A percentile compares a stretch with the other conserved stretches of the same genome.
Conservation (phyloP, 2,888 invertebrate genomes). For the Monoplex corrugatus region DNA sequence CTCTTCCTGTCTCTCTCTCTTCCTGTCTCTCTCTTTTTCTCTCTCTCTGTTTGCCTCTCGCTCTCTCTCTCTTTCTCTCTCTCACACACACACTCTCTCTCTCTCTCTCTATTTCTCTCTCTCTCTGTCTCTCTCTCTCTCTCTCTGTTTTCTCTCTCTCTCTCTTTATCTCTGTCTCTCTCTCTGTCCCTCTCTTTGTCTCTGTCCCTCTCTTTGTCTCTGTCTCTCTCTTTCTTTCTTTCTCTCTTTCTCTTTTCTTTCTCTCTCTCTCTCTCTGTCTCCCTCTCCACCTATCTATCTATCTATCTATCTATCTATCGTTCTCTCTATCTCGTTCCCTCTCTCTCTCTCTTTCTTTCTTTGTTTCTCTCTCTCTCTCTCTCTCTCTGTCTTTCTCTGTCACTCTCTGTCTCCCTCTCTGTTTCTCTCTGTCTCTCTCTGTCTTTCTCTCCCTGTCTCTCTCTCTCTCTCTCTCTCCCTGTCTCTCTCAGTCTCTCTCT, state of each 20-base stretch:
- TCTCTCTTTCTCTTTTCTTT: neutral
- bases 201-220: neutral
- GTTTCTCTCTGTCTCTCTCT: slow-evolving; percentile 13
- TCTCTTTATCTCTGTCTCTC: neutral
- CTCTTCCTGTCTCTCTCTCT: neutral
- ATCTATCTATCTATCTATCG: too few species aligned
- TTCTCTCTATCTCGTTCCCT: too few species aligned
- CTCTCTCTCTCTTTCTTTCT: too few species aligned
- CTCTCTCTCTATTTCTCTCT: neutral
- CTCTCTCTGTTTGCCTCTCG: neutral
- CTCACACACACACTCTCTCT: neutral
- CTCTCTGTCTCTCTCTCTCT: neutral
- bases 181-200: slow-evolving; percentile 3
- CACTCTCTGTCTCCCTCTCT: slow-evolving; percentile 7
- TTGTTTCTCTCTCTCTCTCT: neutral
- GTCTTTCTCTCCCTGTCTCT: neutral
- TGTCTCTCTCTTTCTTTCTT: neutral
- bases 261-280: neutral
- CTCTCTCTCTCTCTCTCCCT: neutral
- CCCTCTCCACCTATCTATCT: neutral
- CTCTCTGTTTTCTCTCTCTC: neutral
- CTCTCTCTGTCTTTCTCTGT: neutral
- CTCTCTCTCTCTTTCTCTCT: neutral
- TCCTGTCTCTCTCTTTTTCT: neutral
- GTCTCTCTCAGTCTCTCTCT: neutral